phyloP scores from a whole-genome alignment of 2,888 invertebrate species.

The Apamea crenata region DNA sequence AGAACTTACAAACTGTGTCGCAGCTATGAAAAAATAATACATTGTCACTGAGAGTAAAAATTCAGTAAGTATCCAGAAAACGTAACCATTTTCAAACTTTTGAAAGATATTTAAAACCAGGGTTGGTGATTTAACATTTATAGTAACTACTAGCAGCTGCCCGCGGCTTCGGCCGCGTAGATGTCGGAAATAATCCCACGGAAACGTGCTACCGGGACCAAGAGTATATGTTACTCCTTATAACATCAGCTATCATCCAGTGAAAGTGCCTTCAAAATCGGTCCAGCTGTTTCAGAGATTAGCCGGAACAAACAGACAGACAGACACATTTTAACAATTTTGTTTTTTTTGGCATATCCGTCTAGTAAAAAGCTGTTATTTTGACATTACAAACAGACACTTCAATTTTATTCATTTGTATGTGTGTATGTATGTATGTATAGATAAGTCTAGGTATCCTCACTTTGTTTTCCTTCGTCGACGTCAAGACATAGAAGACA shows the following conservation, averaged over 20 bases:
- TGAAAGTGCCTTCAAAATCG: too few species aligned
- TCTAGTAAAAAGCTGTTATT: not conserved
- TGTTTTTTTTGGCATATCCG: not conserved
- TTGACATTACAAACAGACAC: not conserved
- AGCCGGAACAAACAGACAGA: not conserved
- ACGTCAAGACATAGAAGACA: slow-evolving; percentile 7
- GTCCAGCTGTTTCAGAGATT: too few species aligned
- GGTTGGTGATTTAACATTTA: not conserved
- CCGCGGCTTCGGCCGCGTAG: too few species aligned
- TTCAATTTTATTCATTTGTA: not conserved
- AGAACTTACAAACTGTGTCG: too few species aligned
- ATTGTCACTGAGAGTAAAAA: not conserved
- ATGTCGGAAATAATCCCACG: too few species aligned
- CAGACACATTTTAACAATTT: not conserved
- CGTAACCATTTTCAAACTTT: not conserved
- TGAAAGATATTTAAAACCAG: not conserved
- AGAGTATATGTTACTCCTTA: too few species aligned
- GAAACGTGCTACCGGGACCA: too few species aligned
- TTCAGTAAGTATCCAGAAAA: not conserved
- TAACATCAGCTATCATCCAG: too few species aligned
- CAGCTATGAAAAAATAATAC: too few species aligned
- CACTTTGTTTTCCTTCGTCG: slow-evolving; percentile 1
- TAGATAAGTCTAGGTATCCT: slow-evolving; percentile 6
- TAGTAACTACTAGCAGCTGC: too few species aligned
- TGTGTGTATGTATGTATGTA: not conserved